These are phyloP conservation scores for Scotopteryx bipunctaria DNA, from an alignment of 2,888 invertebrate genomes.

Conservation along the genomic window DNA sequence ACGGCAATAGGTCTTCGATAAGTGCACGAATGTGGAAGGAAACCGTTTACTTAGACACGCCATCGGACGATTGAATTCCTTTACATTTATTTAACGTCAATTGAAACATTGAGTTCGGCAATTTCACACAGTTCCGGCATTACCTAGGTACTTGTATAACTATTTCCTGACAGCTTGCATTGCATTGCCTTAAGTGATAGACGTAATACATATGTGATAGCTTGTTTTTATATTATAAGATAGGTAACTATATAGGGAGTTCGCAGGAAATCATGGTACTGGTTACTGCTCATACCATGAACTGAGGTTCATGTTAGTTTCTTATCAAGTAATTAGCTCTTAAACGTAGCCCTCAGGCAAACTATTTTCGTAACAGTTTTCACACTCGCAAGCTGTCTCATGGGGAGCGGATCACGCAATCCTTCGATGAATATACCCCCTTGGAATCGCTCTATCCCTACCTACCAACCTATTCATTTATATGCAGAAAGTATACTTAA, in stretches of 20 bases:
- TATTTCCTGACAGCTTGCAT: neutral
- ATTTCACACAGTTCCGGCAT: constrained; percentile 17
- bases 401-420: constrained; percentile 33
- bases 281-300: too few relatives aligned
- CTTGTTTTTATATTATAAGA: too few relatives aligned
- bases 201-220: too few relatives aligned
- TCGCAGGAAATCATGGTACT: too few relatives aligned
- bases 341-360: constrained; percentile 12
- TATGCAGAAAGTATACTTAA: too few relatives aligned
- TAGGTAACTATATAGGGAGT: too few relatives aligned
- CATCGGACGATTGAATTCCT: constrained; percentile 54
- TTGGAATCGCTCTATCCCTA: constrained; percentile 9
- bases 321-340: constrained; percentile 1
- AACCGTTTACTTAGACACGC: constrained; percentile 70
- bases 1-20: constrained; percentile 54
- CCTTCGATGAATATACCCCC: constrained; percentile 24
- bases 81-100: constrained; percentile 55
- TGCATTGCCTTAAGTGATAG: neutral
- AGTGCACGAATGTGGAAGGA: constrained; percentile 59
- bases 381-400: constrained; percentile 11
- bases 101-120: constrained; percentile 51
- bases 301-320: neutral
- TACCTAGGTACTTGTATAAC: constrained; percentile 12
- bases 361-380: constrained; percentile 30
- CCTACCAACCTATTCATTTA: neutral